phyloP scores from a whole-genome alignment of 2,888 invertebrate genomes.

The Hydriomena furcata region DNA sequence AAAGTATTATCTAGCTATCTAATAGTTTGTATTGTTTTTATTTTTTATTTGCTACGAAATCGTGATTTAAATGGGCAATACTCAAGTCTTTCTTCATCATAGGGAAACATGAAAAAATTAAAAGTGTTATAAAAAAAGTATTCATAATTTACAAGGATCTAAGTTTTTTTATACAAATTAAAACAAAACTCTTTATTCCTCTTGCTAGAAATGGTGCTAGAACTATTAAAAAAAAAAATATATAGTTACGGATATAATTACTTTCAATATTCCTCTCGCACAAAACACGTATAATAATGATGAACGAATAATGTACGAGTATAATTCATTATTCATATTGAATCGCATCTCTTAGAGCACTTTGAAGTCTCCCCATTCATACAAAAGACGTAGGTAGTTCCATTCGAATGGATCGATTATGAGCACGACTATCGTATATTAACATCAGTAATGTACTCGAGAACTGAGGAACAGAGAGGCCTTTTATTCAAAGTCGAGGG shows the following conservation, averaged over 20 bases:
- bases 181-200: too few relatives aligned
- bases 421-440: slow-evolving; percentile 68
- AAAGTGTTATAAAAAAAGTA: too few relatives aligned
- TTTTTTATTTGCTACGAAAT: too few relatives aligned
- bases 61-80: too few relatives aligned
- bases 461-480: slow-evolving; percentile 55
- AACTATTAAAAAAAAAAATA: too few relatives aligned
- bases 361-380: slow-evolving; percentile 41
- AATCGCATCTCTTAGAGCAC: slow-evolving; percentile 34
- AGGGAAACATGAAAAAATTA: too few relatives aligned
- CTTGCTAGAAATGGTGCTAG: too few relatives aligned
- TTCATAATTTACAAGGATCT: too few relatives aligned
- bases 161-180: too few relatives aligned
- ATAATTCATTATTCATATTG: slow-evolving; percentile 35
- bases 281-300: slow-evolving; percentile 14
- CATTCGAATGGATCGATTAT: slow-evolving; percentile 65
- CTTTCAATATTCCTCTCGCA: slow-evolving; percentile 25
- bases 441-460: slow-evolving; percentile 72
- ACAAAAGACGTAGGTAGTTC: slow-evolving; percentile 42
- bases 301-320: slow-evolving; percentile 33
- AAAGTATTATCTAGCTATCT: too few relatives aligned
- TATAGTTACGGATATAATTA: slow-evolving; percentile 28
- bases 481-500: slow-evolving; percentile 59
- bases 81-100: too few relatives aligned
- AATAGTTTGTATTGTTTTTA: too few relatives aligned